Evolutionary conservation across 1,140 invertebrate genomes (phyloP).

Genomic region (Drosophila orena): DNA sequence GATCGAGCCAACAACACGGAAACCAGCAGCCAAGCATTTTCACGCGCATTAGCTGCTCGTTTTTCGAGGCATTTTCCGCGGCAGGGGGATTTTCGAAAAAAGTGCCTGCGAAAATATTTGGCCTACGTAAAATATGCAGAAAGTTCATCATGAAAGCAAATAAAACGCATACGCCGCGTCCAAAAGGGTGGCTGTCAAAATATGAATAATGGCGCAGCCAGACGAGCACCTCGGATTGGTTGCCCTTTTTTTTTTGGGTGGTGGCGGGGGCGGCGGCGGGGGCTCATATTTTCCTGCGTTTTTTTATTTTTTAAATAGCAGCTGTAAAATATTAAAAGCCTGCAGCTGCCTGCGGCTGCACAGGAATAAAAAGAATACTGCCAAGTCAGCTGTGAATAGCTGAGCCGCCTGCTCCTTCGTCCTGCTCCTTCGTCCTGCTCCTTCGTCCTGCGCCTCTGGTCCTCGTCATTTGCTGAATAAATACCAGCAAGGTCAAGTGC

Average conservation of each 20-base stretch:
- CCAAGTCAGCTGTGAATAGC: conserved; percentile 71
- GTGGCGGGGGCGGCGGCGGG: too few species aligned
- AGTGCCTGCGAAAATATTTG: conserved; percentile 41
- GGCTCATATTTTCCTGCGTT: conserved; percentile 16
- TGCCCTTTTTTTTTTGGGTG: conserved; percentile 28
- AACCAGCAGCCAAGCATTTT: conserved; percentile 42
- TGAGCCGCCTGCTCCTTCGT: conserved; percentile 26
- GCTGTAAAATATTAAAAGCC: conserved; percentile 76
- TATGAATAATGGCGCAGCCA: conserved; percentile 70
- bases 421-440: conserved; percentile 11
- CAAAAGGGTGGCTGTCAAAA: conserved; percentile 65
- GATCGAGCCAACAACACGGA: conserved; percentile 40
- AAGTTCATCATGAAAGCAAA: conserved; percentile 76
- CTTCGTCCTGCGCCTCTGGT: background rate
- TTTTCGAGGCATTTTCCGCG: conserved; percentile 23
- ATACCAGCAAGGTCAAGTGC: conserved; percentile 64
- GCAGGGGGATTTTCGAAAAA: background rate
- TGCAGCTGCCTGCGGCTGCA: conserved; percentile 54
- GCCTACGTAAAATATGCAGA: conserved; percentile 69
- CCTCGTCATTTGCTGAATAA: conserved; percentile 45
- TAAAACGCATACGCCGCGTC: conserved; percentile 74
- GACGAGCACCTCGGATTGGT: conserved; percentile 34
- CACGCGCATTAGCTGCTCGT: conserved; percentile 64
- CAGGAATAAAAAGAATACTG: conserved; percentile 45
- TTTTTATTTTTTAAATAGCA: conserved; percentile 62